phyloP scores from a whole-genome alignment of 2,113 vertebrate species.

The Quiscalus mexicanus region DNA sequence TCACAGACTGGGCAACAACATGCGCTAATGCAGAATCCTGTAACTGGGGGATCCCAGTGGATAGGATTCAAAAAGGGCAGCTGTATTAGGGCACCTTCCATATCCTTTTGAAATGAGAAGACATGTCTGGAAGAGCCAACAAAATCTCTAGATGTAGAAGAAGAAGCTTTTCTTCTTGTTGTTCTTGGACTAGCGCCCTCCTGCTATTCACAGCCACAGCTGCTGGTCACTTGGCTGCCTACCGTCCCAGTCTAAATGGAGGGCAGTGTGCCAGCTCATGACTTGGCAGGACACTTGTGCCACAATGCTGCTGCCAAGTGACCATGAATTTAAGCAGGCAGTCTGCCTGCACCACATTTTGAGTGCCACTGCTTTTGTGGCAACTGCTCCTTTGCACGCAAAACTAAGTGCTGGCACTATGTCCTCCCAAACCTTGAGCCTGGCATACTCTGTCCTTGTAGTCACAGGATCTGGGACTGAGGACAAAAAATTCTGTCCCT shows the following conservation, averaged over 20 bases:
- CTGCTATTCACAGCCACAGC: constrained; percentile 64
- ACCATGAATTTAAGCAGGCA: constrained; percentile 12
- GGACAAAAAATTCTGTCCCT: not conserved
- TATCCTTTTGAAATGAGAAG: not conserved
- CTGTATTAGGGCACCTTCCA: not conserved
- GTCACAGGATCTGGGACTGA: not conserved
- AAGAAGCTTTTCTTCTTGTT: constrained; percentile 19
- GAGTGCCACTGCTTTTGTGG: constrained; percentile 14
- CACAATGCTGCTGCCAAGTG: constrained; percentile 47
- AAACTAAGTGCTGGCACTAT: not conserved
- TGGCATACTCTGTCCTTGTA: not conserved
- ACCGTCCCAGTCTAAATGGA: constrained; percentile 62
- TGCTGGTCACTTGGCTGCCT: constrained; percentile 75
- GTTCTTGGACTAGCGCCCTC: constrained; percentile 51
- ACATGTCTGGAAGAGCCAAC: not conserved
- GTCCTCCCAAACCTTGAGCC: not conserved
- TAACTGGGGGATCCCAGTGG: not conserved
- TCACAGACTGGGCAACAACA: not conserved
- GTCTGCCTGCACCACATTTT: constrained; percentile 19
- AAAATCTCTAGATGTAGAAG: not conserved
- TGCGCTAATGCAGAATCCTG: not conserved
- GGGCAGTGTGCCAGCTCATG: constrained; percentile 58
- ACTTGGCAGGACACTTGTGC: constrained; percentile 55
- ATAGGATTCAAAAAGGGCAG: not conserved
- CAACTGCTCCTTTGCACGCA: not conserved